Base-by-base conservation (phyloP, 2,888 invertebrate species). In the Cerceris ruficornis region DNA sequence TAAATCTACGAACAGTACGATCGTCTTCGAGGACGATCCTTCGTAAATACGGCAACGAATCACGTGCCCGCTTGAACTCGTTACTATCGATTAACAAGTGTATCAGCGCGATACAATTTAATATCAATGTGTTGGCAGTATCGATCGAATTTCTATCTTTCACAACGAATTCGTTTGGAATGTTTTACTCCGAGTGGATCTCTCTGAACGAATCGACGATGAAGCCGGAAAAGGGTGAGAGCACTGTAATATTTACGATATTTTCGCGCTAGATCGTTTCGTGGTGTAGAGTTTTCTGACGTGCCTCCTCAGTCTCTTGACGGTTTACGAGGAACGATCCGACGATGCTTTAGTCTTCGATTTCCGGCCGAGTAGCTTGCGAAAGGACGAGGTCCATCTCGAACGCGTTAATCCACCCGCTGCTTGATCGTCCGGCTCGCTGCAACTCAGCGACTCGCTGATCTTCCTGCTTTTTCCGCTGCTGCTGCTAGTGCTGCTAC, bases 321-420 rank as follows among this genome's bases (percentile, higher is more conserved):
- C 55, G 55, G 59, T 81, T 78, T 69, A 77, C 57, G 76, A 85
- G 52, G 85, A 76, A 73, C 85, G 77, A 28, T 83, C 82, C 55
- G 87, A 72, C 73, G 86, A 81, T 72, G 83, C 49, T 81, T 91
- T 91, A 60, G 87, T 80, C 83, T 88, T 91, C 60, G 89, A 87
- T 69, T 89, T 91, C 52, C 91, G 90, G 14, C 91, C 90, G 14
- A 92, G 88, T 9, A 95, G 91, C 86, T 94, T 94, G 60, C 94
- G 93, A 89, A 95, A 95, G 6, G 94, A 95, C 0, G 94, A 94
- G 15, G 94, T 94, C 95, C 95, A 95, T 84, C 93, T 93, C 60
- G 94, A 94, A 14, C 94, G 93, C 9, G 92, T 93, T 72, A 94
- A 89, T 85, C 93, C 92, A 86, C 66, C 60, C 92, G 43, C 0